phyloP scores from a whole-genome alignment of 2,888 invertebrate species.

The Phyllotreta cruciferae region DNA sequence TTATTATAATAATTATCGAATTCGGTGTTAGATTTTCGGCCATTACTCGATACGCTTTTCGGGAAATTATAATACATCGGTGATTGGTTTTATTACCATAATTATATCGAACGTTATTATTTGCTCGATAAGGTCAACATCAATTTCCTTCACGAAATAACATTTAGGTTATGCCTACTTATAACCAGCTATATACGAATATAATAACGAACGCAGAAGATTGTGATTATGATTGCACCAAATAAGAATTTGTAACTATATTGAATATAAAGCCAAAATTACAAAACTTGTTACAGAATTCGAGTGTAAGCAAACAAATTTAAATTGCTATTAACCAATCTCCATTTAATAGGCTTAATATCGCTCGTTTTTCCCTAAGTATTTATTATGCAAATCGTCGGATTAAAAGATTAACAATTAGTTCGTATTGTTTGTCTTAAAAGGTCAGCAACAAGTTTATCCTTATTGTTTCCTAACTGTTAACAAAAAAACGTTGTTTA shows the following conservation, averaged over 20 bases:
- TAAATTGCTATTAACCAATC: too few species aligned
- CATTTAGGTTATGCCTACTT: not conserved
- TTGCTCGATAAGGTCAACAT: slow-evolving; percentile 15
- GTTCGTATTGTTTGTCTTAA: slow-evolving; percentile 12
- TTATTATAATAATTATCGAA: too few species aligned
- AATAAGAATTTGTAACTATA: too few species aligned
- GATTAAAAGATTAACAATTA: slow-evolving; percentile 14
- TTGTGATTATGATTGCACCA: too few species aligned
- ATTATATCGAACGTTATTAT: slow-evolving; percentile 15
- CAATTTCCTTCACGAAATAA: slow-evolving; percentile 15
- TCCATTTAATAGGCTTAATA: slow-evolving; percentile 1
- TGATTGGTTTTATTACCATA: not conserved
- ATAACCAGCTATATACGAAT: too few species aligned
- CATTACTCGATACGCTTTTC: too few species aligned
- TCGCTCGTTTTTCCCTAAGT: slow-evolving; percentile 6
- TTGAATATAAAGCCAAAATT: too few species aligned
- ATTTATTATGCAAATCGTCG: slow-evolving; percentile 11
- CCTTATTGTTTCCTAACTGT: slow-evolving; percentile 17
- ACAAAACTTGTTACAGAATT: too few species aligned
- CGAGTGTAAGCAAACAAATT: too few species aligned
- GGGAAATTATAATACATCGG: too few species aligned
- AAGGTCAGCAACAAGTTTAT: slow-evolving; percentile 17
- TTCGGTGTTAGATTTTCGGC: too few species aligned
- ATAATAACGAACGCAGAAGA: too few species aligned
- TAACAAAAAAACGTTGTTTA: slow-evolving; percentile 18